phyloP scores from a whole-genome alignment of 2,888 invertebrate species.

The Diarsia brunnea region DNA sequence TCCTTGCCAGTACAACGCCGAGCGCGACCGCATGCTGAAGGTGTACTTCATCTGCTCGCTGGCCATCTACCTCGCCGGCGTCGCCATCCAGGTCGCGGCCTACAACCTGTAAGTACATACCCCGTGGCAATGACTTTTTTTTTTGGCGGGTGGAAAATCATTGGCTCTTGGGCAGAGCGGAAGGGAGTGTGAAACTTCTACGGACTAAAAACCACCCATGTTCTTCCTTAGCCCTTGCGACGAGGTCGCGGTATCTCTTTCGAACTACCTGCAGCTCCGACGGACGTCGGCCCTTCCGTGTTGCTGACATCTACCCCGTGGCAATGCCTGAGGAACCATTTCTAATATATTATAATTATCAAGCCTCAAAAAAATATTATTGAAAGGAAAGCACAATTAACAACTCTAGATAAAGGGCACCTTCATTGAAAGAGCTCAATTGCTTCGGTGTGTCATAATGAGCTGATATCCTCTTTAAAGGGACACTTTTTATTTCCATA shows the following conservation, averaged over 20 bases:
- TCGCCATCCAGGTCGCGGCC: conserved; percentile 92
- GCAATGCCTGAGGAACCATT: background rate
- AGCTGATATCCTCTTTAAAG: background rate
- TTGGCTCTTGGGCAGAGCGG: too few relatives aligned
- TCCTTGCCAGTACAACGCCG: conserved; percentile 93
- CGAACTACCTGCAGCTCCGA: too few relatives aligned
- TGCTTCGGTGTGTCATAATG: background rate
- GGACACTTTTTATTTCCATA: background rate
- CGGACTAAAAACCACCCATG: too few relatives aligned
- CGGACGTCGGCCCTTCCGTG: too few relatives aligned
- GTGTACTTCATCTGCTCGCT: conserved; percentile 96
- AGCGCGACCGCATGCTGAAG: conserved; percentile 96
- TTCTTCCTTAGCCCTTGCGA: too few relatives aligned
- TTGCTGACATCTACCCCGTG: too few relatives aligned
- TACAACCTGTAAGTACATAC: conserved; percentile 91
- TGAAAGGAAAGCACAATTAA: background rate
- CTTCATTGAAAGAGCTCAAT: background rate
- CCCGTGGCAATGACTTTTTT: background rate
- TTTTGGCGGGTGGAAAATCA: too few relatives aligned
- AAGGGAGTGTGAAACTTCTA: too few relatives aligned
- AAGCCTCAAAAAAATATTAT: background rate
- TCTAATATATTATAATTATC: background rate
- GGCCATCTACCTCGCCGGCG: conserved; percentile 93
- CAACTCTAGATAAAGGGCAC: background rate
- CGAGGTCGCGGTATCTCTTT: too few relatives aligned